Evolutionary conservation across 2,797 vertebrate genomes (phyloP).

Genomic region (Coluber constrictor): DNA sequence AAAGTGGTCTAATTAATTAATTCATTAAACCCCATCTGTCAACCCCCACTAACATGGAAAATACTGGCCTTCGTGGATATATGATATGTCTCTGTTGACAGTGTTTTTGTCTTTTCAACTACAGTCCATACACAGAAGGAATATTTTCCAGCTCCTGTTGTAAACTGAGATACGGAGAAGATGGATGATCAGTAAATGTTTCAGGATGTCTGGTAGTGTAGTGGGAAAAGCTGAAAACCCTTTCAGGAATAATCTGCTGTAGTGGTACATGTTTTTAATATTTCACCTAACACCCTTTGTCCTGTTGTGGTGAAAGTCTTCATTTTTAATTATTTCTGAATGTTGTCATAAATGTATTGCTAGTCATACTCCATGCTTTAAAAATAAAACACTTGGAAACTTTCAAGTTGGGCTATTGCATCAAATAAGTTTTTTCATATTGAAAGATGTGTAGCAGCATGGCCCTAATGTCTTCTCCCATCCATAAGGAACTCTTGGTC

Average conservation of each 20-base stretch:
- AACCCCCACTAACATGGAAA: not conserved
- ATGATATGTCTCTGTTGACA: not conserved
- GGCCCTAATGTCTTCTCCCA: slow-evolving; percentile 5
- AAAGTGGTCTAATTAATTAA: not conserved
- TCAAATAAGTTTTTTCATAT: not conserved
- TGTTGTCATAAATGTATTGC: not conserved
- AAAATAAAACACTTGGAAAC: not conserved
- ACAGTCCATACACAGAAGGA: not conserved
- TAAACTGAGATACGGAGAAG: not conserved
- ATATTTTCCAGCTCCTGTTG: not conserved
- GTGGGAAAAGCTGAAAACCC: not conserved
- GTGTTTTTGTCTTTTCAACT: not conserved
- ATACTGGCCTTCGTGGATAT: not conserved
- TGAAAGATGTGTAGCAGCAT: not conserved
- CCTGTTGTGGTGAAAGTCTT: not conserved
- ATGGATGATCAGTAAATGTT: not conserved
- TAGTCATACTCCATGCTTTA: not conserved
- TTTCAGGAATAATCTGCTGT: not conserved
- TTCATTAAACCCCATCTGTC: not conserved
- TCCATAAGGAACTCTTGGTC: not conserved
- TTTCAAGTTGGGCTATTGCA: not conserved
- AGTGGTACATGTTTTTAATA: not conserved
- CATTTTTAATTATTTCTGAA: not conserved
- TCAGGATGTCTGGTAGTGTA: not conserved
- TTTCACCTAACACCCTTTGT: not conserved